Conservation (phyloP, 2,888 invertebrate genomes). For the Dusona sp. region DNA sequence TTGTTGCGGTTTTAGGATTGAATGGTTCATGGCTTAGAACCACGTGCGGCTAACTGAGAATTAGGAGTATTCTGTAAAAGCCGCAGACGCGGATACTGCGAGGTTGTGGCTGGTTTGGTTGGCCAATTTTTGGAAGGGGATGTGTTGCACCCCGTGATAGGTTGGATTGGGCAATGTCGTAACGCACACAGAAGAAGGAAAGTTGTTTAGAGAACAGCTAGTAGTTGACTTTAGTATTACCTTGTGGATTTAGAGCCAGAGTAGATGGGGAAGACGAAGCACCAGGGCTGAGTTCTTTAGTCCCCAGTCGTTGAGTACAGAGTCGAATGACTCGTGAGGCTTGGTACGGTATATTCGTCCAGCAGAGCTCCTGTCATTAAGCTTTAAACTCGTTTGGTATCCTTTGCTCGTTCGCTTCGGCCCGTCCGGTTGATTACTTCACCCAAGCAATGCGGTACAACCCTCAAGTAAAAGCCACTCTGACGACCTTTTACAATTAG, state of each 20-base stretch:
- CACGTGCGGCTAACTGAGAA: conserved; percentile 66
- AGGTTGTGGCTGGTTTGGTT: conserved; percentile 57
- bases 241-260: conserved; percentile 5
- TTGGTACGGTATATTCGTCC: conserved; percentile 15
- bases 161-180: conserved; percentile 41
- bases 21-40: conserved; percentile 34
- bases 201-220: conserved; percentile 28
- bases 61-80: conserved; percentile 65
- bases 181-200: conserved; percentile 45
- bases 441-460: conserved; percentile 5
- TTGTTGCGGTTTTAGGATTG: conserved; percentile 47
- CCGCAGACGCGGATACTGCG: conserved; percentile 61
- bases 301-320: background rate
- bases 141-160: background rate
- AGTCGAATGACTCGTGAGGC: conserved; percentile 42
- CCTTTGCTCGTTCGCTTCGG: conserved; percentile 12
- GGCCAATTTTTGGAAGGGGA: conserved; percentile 40
- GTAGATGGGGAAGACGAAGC: conserved; percentile 21
- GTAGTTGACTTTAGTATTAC: conserved; percentile 53
- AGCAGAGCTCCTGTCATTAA: conserved; percentile 58
- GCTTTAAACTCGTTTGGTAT: conserved; percentile 59
- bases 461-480: conserved; percentile 48
- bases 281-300: background rate
- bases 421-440: conserved; percentile 56
- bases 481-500: conserved; percentile 65